Evolutionary conservation across 2,113 vertebrate species (phyloP), one percentile per base, ranked within the genome.

Genomic region (Seriola dumerili): DNA sequence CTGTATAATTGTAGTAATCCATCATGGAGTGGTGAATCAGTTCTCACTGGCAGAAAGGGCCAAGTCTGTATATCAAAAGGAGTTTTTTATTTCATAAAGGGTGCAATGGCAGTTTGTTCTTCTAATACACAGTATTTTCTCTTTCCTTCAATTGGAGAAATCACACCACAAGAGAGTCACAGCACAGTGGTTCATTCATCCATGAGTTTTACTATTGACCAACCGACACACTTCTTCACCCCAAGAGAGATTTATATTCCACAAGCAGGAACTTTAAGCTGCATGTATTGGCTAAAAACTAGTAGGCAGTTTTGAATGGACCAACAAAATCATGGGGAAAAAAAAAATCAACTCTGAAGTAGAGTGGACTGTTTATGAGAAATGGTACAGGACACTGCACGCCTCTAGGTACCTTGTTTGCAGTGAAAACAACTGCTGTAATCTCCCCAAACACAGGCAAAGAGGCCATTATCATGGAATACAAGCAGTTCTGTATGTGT

Each of bases 371-470:
- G n/a, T 62, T 85, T 69, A 77, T 84, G 88, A 87, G 80, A 61
- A 77, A 84, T 78, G 69, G 69, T 63, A 46, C 82, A 46, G 70
- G 58, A 76, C 9, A 55, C 38, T 25, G 11, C 29, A 16, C 1
- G 21, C 66, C 77, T 87, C 76, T 68, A 19, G 65, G 84, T 67
- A 73, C 57, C 85, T 93, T 87, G 78, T 91, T 91, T 91, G 83
- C 72, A 46, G 48, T 34, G 48, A 85, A 93, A 91, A 91, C 88
- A 93, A 89, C 75, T 67, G 54, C 78, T 81, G 69, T 94, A 89
- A 91, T 92, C 90, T 91, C 82, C 68, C 84, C 59, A 82, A 90
- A 91, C 78, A 89, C 79, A 89, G 69, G 66, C 69, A 82, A 83
- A 82, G 72, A 77, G 72, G 84, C 69, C 36, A 84, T 92, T 91